Percentiles rank a stretch among this genome's conserved stretches.
Evolutionary conservation across 2,888 invertebrate genomes (phyloP).

Genomic region (Lepetodrilus schrolli): DNA sequence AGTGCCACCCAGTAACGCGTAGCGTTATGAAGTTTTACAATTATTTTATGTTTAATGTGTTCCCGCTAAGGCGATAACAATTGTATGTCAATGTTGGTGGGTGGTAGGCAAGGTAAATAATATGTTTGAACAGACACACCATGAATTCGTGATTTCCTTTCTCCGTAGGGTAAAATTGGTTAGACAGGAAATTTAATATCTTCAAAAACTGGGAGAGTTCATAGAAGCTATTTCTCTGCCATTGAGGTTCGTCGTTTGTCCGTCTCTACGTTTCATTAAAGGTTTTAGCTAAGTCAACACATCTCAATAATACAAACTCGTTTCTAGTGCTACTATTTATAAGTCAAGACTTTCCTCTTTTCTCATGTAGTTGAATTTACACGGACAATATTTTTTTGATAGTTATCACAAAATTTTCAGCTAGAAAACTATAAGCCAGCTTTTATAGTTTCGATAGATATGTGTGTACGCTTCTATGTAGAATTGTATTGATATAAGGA

Average conservation of each 20-base stretch:
- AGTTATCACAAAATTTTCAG: too few species aligned
- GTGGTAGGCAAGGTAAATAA: background rate
- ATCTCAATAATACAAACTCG: too few species aligned
- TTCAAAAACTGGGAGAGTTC: background rate
- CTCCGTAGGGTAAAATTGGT: background rate
- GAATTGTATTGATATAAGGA: too few species aligned
- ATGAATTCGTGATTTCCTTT: conserved; percentile 22
- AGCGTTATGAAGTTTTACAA: background rate
- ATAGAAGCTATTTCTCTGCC: background rate
- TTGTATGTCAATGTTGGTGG: background rate
- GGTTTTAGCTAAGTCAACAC: conserved; percentile 4
- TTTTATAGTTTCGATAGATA: too few species aligned
- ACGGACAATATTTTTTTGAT: too few species aligned
- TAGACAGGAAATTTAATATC: conserved; percentile 19
- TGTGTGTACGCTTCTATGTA: too few species aligned
- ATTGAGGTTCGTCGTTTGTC: background rate
- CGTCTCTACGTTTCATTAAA: background rate
- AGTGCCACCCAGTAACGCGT: too few species aligned
- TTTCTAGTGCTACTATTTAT: too few species aligned
- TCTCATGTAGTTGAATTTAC: too few species aligned
- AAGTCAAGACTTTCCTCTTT: too few species aligned
- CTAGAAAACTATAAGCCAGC: too few species aligned
- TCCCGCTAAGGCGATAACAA: background rate
- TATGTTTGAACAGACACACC: conserved; percentile 15
- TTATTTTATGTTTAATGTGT: background rate